Evolutionary conservation across 2,888 invertebrate species (phyloP), one percentile per base, ranked within the genome.

Genomic region (Acanthosoma haemorrhoidale): DNA sequence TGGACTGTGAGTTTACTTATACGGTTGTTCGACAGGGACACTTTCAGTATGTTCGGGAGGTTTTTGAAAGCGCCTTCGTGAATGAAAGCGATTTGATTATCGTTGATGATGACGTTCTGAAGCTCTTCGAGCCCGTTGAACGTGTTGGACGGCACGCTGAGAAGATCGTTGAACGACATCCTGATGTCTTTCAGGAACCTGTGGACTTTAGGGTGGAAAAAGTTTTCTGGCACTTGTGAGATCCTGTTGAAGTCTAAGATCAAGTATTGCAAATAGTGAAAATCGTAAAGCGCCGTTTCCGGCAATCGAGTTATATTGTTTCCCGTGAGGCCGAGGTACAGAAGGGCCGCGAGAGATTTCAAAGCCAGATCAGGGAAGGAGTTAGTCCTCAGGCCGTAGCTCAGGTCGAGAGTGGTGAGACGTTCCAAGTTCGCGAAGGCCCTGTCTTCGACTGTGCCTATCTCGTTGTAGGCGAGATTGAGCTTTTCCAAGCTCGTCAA

Each of bases 401-500:
- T 93, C 68, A 94, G 84, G 80, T 94, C 94, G 39, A 95, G 81
- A 71, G 90, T 90, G 79, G 91, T 90, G 68, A 95, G 81, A 16
- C 87, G 87, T 68, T 86, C 85, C 72, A 93, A 84, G 76, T 91
- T 90, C 71, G 85, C 84, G 79, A 95, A 92, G 18, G 92, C 89
- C 78, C 90, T 86, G 31, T 88, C 86, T 78, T 92, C 90, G 75
- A 96, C 86, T 77, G 89, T 88, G 76, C 88, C 87, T 74, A 96
- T 85, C 77, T 91, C 89, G 81, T 96, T 96, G 81, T 94, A 94
- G 78, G 94, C 94, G 75, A 96, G 82, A 81, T 92, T 92, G 74
- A 96, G 86, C 81, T 95, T 94, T 77, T 89, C 89, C 75, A 96
- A 84, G 75, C 89, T 87, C 74, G 86, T 86, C 61, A 90, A 84